Base-by-base conservation (phyloP, 1,140 invertebrate species). In the Dendrolimus punctatus region DNA sequence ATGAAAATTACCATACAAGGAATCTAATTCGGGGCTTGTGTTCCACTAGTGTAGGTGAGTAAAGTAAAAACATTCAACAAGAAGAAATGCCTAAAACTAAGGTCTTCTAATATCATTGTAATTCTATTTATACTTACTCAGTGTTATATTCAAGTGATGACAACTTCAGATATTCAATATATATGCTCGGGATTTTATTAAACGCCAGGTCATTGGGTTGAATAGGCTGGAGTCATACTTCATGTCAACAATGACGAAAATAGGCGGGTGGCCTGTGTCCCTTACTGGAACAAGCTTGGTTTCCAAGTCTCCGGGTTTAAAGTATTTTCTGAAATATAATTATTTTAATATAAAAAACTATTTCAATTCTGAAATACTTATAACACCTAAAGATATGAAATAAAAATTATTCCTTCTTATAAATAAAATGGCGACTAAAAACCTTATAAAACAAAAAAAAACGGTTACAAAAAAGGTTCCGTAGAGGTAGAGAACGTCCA, bases 181-280 rank as follows among this genome's bases (percentile, higher is more conserved):
- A 93, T 41, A 93, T 90, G 51, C 90, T 90, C 0, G 94, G 92
- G 90, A 90, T 51, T 92, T 89, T 6, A 95, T 78, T 5, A 95
- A 76, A 53, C 95, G 87, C 95, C 94, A 96, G 0, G 94, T 95
- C 42, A 96, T 88, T 0, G 94, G 94, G 79, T 95, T 96, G 55
- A 95, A 90, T 6, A 95, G 69, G 51, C 91, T 94, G 2, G 91
- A 92, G 56, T 92, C 90, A 61, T 94, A 94, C 62, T 92, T 90
- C 94, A 94, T 96, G 60, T 92, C 90, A 1, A 96, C 88, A 57
- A 92, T 90, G 1, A 92, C 90, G 6, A 90, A 88, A 8, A 79
- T 78, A 2, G 94, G 89, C 5, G 94, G 89, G 46, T 90, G 77
- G 1, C 90, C 91, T 2, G 95, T 88, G 57, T 92, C 88, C 36